Percentiles rank a stretch among this genome's conserved stretches.
These are phyloP conservation scores for Polydrusus tereticollis DNA, from an alignment of 2,888 invertebrate species.

Conservation along the genomic window DNA sequence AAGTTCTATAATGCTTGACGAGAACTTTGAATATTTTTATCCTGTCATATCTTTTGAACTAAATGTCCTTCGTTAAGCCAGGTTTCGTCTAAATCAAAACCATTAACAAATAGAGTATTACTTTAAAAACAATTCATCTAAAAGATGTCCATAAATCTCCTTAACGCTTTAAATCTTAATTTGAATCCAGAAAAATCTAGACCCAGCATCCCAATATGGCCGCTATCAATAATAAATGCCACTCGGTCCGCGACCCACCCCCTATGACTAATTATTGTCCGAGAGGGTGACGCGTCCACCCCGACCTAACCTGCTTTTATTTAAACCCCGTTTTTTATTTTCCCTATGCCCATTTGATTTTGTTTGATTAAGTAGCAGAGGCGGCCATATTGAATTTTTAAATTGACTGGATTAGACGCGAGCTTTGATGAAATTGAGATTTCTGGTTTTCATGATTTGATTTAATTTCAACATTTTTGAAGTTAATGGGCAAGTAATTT, in stretches of 20 bases:
- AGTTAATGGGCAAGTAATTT: neutral
- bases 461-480: neutral
- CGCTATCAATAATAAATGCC: constrained; percentile 30
- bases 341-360: constrained; percentile 22
- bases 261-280: constrained; percentile 66
- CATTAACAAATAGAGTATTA: neutral
- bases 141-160: neutral
- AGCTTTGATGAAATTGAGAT: neutral
- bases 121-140: neutral
- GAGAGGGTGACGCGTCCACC: constrained; percentile 55
- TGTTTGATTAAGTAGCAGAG: constrained; percentile 35
- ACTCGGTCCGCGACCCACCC: constrained; percentile 58
- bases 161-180: neutral
- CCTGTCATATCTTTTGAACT: no score
- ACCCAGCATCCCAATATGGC: constrained; percentile 24
- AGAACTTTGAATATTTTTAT: no score
- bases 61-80: no score
- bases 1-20: no score
- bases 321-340: constrained; percentile 40
- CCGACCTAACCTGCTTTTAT: constrained; percentile 28
- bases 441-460: neutral
- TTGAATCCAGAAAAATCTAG: neutral
- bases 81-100: neutral
- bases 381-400: constrained; percentile 45
- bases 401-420: constrained; percentile 17